These are phyloP conservation scores for Elaphurus davidianus DNA, from an alignment of 2,113 vertebrate species.

Conservation along the genomic window DNA sequence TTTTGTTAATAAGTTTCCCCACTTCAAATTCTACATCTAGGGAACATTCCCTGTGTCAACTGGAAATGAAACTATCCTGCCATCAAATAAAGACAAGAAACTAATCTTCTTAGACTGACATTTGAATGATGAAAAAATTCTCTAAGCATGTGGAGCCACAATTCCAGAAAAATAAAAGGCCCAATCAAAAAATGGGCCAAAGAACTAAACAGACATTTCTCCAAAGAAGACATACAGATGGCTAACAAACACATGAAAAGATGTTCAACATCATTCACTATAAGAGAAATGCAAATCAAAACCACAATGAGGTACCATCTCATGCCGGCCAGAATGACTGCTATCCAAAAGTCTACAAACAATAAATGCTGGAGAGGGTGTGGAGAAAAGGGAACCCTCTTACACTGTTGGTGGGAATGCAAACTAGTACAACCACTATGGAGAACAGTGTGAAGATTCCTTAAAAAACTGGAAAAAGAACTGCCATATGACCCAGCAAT, in stretches of 20 bases:
- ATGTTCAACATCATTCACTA: not conserved
- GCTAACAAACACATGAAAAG: not conserved
- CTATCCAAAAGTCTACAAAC: not conserved
- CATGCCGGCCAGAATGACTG: fast-evolving
- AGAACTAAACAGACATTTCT: not conserved
- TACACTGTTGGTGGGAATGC: not conserved
- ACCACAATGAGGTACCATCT: not conserved
- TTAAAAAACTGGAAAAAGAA: not conserved
- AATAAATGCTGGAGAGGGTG: not conserved
- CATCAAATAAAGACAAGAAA: not conserved
- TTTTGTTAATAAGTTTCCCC: not conserved
- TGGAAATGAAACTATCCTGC: not conserved
- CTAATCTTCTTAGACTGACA: not conserved
- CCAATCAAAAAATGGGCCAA: not conserved
- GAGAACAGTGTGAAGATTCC: not conserved
- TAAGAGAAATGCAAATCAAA: not conserved
- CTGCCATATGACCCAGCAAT: not conserved
- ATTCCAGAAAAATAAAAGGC: not conserved
- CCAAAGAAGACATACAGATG: not conserved
- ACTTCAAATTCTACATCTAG: not conserved
- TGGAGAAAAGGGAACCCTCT: not conserved
- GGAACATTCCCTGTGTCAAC: not conserved
- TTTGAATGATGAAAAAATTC: not conserved
- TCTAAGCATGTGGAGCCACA: not conserved
- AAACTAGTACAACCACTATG: not conserved